A percentile compares a stretch with the other conserved stretches of the same genome.
phyloP scores from a whole-genome alignment of 1,140 invertebrate species.

The Ganaspis sp. region DNA sequence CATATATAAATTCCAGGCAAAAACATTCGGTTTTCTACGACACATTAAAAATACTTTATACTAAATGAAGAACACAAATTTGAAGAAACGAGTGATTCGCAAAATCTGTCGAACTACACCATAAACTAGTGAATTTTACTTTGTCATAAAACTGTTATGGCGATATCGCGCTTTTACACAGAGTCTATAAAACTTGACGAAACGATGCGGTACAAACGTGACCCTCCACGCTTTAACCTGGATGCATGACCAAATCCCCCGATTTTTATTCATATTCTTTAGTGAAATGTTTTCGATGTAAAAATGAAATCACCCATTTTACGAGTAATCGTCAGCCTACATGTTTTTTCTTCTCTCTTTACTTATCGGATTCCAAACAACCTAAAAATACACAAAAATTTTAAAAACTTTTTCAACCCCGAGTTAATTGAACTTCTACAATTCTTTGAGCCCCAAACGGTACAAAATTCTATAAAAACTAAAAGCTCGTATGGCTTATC shows the following conservation, averaged over 20 bases:
- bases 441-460: no score
- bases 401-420: no score
- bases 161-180: constrained; percentile 11
- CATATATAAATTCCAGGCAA: no score
- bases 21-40: no score
- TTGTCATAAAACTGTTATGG: constrained; percentile 11
- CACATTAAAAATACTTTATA: no score
- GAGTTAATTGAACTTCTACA: no score
- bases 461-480: no score
- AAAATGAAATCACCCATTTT: neutral
- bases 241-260: neutral
- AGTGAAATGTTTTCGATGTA: constrained; percentile 11
- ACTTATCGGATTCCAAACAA: neutral
- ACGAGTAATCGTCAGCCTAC: neutral
- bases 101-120: constrained; percentile 15
- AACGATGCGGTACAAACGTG: constrained; percentile 14
- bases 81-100: neutral
- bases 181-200: constrained; percentile 22
- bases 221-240: neutral
- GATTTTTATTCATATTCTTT: constrained; percentile 17
- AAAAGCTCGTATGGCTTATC: no score
- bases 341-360: neutral
- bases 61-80: neutral
- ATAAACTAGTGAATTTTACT: constrained; percentile 10
- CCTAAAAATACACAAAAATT: neutral